Base-by-base conservation (phyloP, 2,888 invertebrate genomes). In the Meliscaeva auricollis region DNA sequence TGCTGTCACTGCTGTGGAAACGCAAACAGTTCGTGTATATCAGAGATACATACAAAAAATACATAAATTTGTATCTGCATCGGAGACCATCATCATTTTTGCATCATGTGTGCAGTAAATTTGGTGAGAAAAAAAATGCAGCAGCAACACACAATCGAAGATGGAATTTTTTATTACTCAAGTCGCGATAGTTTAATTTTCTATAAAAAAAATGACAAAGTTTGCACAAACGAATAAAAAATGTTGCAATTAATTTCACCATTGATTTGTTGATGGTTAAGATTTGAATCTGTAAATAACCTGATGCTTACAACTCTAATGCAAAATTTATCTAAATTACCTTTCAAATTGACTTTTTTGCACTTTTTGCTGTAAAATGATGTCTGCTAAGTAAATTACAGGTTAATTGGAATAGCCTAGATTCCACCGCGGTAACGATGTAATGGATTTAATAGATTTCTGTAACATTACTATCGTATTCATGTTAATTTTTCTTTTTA, bases 51-150 rank as follows among this genome's bases (percentile, higher is more conserved):
- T 62, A 72, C 50, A 66, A 73, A 68, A 68, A 32, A 69, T 69
- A 48, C 78, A 73, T 73, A 69, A 68, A 73, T 83, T 78, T 56
- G 74, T 56, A 74, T 83, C 54, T 74, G 73, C 35, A 77, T 58
- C 66, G 69, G 26, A 22, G 26, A 64, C 69, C 41, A 9, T 46
- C 38, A 15, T 15, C 41, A 52, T 35, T 35, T 48, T 80, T 68
- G 69, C 80, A 75, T 74, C 60, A 73, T 68, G 15, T 50, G 9
- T 44, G 46, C 15, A 1, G 32, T 80, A n/a, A n/a, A n/a, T 13
- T 11, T 11, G 11, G 13, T 38, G 38, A 11, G 78, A 50, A 66
- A 82, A 73, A 68, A 54, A 26, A 77, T 44, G 1, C 52, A 30
- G 17, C 44, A 26, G 30, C 6, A 32, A 17, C 52, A 69, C 22